Evolutionary conservation across 2,888 invertebrate genomes (phyloP).

Genomic region (Silvanus unidentatus): DNA sequence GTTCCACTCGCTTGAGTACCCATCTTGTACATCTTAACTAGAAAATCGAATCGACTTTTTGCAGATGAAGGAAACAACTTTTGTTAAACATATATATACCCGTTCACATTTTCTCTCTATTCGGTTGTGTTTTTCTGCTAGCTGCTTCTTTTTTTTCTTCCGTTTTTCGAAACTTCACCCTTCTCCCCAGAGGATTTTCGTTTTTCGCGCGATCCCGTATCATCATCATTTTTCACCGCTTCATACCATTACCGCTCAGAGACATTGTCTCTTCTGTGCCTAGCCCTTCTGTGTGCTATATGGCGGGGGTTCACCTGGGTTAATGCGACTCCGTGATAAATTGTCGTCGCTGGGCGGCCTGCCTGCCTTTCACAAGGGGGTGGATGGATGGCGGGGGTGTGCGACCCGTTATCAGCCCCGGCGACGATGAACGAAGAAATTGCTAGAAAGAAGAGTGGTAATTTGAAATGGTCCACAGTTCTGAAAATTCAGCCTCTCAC

Average conservation of each 20-base stretch:
- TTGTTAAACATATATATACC: too few relatives aligned
- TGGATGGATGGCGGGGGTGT: neutral
- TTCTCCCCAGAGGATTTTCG: slow-evolving; percentile 35
- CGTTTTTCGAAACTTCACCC: neutral
- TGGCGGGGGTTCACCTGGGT: slow-evolving; percentile 44
- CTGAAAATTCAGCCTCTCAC: too few relatives aligned
- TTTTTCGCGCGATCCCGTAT: slow-evolving; percentile 39
- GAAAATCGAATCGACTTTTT: slow-evolving; percentile 1
- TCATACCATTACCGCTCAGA: slow-evolving; percentile 44
- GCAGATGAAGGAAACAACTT: too few relatives aligned
- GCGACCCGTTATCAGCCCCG: slow-evolving; percentile 40
- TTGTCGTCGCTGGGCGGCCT: slow-evolving; percentile 36
- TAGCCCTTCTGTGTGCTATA: slow-evolving; percentile 10
- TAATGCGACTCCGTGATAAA: slow-evolving; percentile 47
- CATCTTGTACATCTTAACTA: slow-evolving; percentile 7
- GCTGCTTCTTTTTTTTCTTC: neutral
- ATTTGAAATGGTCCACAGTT: too few relatives aligned
- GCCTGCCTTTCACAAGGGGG: slow-evolving; percentile 33
- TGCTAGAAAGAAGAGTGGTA: slow-evolving; percentile 10
- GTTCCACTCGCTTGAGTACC: slow-evolving; percentile 39
- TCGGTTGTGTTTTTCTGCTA: neutral
- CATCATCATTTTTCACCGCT: slow-evolving; percentile 47
- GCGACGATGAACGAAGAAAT: slow-evolving; percentile 36
- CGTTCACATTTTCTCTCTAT: neutral
- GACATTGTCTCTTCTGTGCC: slow-evolving; percentile 42